Conservation (phyloP, 2,797 vertebrate species). For the Anas flavirostris region DNA sequence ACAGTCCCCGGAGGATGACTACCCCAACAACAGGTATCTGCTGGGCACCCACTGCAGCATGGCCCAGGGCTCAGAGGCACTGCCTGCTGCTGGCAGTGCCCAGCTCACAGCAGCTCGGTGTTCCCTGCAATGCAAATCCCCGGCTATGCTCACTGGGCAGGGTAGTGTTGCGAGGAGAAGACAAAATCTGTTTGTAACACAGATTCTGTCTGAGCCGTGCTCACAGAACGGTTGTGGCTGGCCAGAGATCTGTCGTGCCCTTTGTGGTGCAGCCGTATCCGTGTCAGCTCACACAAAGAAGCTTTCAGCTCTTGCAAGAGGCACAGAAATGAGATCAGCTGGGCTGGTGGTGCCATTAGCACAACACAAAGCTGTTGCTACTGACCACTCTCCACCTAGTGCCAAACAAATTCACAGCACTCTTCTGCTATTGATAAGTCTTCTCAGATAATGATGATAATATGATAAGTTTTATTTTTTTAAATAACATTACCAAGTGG, state of each 20-base stretch:
- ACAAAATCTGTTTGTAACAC: neutral
- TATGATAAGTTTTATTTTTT: too few species aligned
- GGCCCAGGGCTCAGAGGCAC: neutral
- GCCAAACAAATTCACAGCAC: neutral
- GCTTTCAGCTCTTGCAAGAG: neutral
- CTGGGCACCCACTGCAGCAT: accelerated
- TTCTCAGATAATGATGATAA: neutral
- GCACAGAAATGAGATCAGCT: neutral
- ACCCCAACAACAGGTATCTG: neutral
- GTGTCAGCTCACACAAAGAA: neutral
- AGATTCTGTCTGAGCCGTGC: accelerated
- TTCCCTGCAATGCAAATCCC: neutral
- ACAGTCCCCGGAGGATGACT: neutral
- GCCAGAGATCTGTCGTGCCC: neutral
- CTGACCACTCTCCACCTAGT: neutral
- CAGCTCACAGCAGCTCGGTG: neutral
- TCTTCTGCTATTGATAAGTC: neutral
- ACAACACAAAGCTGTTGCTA: neutral
- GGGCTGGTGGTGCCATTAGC: accelerated
- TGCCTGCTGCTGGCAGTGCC: accelerated
- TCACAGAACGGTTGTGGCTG: accelerated
- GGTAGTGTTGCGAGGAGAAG: accelerated
- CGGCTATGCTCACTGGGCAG: neutral
- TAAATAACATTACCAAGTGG: neutral
- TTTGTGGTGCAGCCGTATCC: neutral